These are phyloP conservation scores for Ennomos quercinarius DNA, from an alignment of 2,888 invertebrate genomes.

Conservation along the genomic window DNA sequence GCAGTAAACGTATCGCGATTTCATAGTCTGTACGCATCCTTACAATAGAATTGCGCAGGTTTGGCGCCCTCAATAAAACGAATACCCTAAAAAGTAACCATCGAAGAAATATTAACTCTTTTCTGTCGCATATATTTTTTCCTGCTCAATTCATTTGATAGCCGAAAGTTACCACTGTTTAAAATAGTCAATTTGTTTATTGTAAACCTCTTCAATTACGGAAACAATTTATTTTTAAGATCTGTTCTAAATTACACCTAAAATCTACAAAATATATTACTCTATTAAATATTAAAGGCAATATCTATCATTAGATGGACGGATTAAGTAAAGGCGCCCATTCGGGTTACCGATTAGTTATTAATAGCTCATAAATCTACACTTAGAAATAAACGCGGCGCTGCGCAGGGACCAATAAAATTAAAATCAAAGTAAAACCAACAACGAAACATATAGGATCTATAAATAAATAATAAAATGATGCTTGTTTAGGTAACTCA, in stretches of 20 bases:
- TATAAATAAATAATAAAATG: slow-evolving; percentile 80
- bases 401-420: slow-evolving; percentile 68
- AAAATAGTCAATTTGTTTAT: slow-evolving; percentile 69
- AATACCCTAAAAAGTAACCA: too few species aligned
- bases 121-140: background rate
- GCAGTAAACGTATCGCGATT: slow-evolving; percentile 1
- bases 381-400: slow-evolving; percentile 68
- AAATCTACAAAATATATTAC: slow-evolving; percentile 84
- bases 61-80: too few species aligned
- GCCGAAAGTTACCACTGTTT: slow-evolving; percentile 41
- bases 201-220: slow-evolving; percentile 74
- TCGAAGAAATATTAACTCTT: too few species aligned
- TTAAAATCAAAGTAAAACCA: slow-evolving; percentile 65
- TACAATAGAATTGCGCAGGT: slow-evolving; percentile 12
- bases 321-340: slow-evolving; percentile 85
- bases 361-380: slow-evolving; percentile 76
- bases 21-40: slow-evolving; percentile 1
- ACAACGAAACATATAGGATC: slow-evolving; percentile 79
- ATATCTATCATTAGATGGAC: slow-evolving; percentile 85
- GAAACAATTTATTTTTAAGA: slow-evolving; percentile 75
- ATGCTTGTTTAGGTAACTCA: slow-evolving; percentile 82
- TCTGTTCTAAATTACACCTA: slow-evolving; percentile 74
- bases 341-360: slow-evolving; percentile 82
- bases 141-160: slow-evolving; percentile 12
- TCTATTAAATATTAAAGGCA: slow-evolving; percentile 86